These are phyloP conservation scores for Hippocampus abdominalis DNA, from an alignment of 2,113 vertebrate species.

Conservation along the genomic window DNA sequence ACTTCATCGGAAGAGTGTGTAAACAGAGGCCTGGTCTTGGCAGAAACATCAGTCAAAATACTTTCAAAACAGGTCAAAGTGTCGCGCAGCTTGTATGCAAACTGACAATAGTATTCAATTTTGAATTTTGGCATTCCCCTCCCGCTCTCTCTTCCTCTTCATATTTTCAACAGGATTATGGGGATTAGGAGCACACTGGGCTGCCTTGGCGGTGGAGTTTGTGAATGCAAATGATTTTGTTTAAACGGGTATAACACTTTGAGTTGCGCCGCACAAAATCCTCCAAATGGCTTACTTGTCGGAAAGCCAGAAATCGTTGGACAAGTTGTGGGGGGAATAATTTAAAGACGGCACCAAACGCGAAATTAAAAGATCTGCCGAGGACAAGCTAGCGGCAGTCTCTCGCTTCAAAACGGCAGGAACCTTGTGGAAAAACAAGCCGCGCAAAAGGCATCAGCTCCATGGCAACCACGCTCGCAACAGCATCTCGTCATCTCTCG, in stretches of 20 bases:
- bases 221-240: background rate
- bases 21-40: no score
- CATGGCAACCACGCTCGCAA: background rate
- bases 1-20: no score
- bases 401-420: background rate
- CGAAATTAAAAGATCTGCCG: background rate
- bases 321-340: background rate
- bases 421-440: background rate
- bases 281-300: background rate
- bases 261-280: background rate
- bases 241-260: background rate
- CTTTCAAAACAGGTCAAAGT: background rate
- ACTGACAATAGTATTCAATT: background rate
- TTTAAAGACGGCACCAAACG: no score
- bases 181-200: background rate
- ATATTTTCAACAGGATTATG: background rate
- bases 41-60: no score
- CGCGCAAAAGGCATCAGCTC: no score
- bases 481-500: background rate
- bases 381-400: background rate
- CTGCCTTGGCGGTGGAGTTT: background rate
- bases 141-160: background rate
- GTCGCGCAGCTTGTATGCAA: background rate
- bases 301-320: background rate
- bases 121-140: background rate